Evolutionary conservation across 2,888 invertebrate species (phyloP).

Genomic region (Ormyrus thymus): DNA sequence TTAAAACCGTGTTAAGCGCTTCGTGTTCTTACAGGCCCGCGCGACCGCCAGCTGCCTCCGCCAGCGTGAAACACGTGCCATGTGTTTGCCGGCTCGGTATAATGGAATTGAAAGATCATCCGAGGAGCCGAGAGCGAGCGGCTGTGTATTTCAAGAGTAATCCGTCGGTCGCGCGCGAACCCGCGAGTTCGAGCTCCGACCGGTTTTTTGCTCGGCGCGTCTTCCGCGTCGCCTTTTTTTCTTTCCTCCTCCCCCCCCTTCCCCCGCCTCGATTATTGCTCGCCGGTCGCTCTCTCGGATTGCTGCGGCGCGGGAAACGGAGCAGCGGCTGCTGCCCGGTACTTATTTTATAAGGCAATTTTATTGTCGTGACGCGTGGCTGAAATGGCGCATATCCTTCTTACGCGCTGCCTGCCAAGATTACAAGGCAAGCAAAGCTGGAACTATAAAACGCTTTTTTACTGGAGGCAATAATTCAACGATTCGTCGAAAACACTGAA

Average conservation of each 20-base stretch:
- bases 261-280: too few species aligned
- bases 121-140: neutral
- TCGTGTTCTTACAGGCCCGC: neutral
- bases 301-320: neutral
- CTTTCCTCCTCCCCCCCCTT: too few species aligned
- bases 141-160: neutral
- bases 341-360: constrained; percentile 28
- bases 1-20: constrained; percentile 9
- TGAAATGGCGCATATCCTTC: constrained; percentile 8
- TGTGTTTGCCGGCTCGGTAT: neutral
- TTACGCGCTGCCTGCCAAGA: neutral
- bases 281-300: too few species aligned
- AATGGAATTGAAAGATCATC: constrained; percentile 27
- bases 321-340: neutral
- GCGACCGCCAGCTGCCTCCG: too few species aligned
- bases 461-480: neutral
- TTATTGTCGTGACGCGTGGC: constrained; percentile 10
- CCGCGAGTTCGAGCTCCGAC: neutral
- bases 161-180: neutral
- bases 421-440: neutral
- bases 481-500: neutral
- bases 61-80: too few species aligned
- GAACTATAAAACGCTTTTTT: constrained; percentile 1
- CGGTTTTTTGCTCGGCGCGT: neutral
- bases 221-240: too few species aligned